Base-by-base conservation (phyloP, 2,797 vertebrate species). In the Gadopsis marmoratus region DNA sequence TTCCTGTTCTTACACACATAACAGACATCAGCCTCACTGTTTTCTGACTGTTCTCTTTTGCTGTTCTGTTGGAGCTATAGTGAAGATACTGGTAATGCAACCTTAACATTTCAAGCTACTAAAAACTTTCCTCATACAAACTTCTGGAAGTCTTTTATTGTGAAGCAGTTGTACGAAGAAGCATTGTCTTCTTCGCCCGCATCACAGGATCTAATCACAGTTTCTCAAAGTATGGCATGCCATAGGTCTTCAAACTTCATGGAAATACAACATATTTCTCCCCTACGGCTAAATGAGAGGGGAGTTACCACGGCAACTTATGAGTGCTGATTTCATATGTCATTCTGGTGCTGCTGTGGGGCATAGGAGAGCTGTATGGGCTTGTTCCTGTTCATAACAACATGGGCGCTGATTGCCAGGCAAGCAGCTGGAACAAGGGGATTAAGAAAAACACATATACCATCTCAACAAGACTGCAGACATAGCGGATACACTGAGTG, bases 301-400 rank as follows among this genome's bases (percentile, higher is more conserved):
- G 13, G 54, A 23, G 82, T 61, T 86, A 61, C 48, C 59, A 78
- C n/a, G 51, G 66, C 7, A 66, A 66, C 55, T 37, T 13, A 16
- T 47, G 39, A 71, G 35, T 45, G 23, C 33, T 7, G 14, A 54
- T 41, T 33, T 58, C 71, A 60, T 21, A 4, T n/a, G 55, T 61
- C 35, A 47, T 43, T 89, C 8, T 47, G 41, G 29, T 70, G 54
- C 69, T 71, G 54, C 60, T 71, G 21, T 26, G 17, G 78, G 75
- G 65, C 64, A 53, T 5, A 67, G 43, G 41, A 64, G 69, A 81
- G 74, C 78, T 87, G 82, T 19, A 61, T 23, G 11, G 78, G 63
- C 90, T 74, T 78, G 83, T 82, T 86, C 81, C 68, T 66, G 78
- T 82, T 90, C 63, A 80, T 55, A 66, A 80, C 63, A 78, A 82